Conservation (phyloP, 2,888 invertebrate genomes). For the Limulus polyphemus region DNA sequence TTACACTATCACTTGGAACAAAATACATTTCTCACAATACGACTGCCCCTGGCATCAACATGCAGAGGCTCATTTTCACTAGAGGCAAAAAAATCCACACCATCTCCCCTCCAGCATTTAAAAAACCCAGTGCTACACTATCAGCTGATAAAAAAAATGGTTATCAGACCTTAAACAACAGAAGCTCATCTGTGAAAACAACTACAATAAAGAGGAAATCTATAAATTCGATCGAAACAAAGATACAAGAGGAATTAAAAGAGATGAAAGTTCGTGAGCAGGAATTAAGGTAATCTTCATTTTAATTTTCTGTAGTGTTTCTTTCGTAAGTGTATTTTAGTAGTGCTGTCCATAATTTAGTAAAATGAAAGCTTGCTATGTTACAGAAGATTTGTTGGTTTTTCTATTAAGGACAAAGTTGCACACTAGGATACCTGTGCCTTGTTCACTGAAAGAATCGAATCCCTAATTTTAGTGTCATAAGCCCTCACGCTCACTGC, state of each 20-base stretch:
- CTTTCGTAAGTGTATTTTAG: no score
- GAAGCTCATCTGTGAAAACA: neutral
- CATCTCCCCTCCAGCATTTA: conserved; percentile 2
- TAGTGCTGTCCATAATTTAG: no score
- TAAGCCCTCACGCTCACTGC: no score
- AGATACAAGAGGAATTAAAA: conserved; percentile 70
- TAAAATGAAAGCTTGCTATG: no score
- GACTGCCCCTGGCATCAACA: conserved; percentile 33
- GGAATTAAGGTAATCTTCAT: conserved; percentile 49
- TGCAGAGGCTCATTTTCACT: conserved; percentile 71
- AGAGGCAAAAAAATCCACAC: conserved; percentile 50
- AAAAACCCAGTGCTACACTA: neutral
- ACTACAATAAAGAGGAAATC: conserved; percentile 1
- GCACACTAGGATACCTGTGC: no score
- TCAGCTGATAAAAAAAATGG: conserved; percentile 2
- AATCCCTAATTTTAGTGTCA: no score
- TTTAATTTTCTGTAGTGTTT: no score
- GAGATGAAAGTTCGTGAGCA: conserved; percentile 71
- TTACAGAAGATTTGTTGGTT: no score
- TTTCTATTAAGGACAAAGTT: no score
- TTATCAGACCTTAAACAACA: neutral
- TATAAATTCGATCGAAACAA: conserved; percentile 31
- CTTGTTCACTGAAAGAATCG: no score
- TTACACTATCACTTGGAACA: conserved; percentile 1
- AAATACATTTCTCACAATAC: neutral